Conservation (phyloP, 2,113 vertebrate genomes). For the Seriola dumerili region DNA sequence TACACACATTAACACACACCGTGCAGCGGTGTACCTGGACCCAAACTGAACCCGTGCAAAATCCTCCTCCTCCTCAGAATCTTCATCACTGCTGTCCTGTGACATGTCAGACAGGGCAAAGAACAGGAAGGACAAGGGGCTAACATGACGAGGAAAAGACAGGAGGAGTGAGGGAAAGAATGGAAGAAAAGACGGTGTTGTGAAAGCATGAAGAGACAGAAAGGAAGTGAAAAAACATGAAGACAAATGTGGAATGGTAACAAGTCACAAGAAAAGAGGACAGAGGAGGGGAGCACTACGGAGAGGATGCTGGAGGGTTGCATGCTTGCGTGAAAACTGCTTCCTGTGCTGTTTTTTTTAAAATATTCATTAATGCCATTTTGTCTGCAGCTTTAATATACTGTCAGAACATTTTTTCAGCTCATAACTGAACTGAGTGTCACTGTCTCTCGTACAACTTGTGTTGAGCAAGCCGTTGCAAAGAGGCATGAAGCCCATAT, state of each 20-base stretch:
- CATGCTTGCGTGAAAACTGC: constrained; percentile 19
- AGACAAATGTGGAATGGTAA: constrained; percentile 38
- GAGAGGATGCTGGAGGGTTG: constrained; percentile 35
- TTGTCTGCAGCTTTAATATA: constrained; percentile 15
- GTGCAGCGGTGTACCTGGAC: constrained; percentile 93
- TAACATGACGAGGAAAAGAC: constrained; percentile 84
- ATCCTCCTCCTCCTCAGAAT: constrained; percentile 90
- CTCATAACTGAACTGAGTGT: not conserved
- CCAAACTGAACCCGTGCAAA: constrained; percentile 98
- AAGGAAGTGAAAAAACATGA: constrained; percentile 21
- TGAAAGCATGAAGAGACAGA: constrained; percentile 31
- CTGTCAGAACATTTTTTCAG: constrained; percentile 4
- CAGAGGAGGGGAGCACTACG: constrained; percentile 20
- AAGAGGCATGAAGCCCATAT: not conserved
- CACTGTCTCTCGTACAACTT: constrained; percentile 4
- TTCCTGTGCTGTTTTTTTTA: constrained; percentile 1
- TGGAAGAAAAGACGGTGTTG: constrained; percentile 23
- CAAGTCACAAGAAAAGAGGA: constrained; percentile 35
- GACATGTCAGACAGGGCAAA: constrained; percentile 93
- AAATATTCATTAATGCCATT: constrained; percentile 41
- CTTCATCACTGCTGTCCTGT: constrained; percentile 96
- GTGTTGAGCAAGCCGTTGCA: not conserved
- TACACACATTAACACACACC: constrained; percentile 75
- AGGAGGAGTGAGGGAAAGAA: constrained; percentile 54
- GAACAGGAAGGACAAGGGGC: constrained; percentile 94